A percentile compares a stretch with the other conserved stretches of the same genome.
phyloP scores from a whole-genome alignment of 2,797 vertebrate species.

The Coregonus ussuriensis region DNA sequence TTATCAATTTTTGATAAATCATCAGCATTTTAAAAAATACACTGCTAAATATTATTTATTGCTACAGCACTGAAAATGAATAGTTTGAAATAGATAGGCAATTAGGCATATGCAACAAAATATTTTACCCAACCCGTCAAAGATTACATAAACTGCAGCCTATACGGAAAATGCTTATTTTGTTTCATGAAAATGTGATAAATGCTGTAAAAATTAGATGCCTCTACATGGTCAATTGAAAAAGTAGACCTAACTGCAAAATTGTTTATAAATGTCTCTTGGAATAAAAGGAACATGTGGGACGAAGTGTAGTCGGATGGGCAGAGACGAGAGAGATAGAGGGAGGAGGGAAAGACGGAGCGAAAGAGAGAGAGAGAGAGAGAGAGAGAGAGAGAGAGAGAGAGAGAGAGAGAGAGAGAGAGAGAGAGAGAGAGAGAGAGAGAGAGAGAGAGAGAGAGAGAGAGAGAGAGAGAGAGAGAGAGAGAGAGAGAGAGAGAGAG shows the following conservation, averaged over 20 bases:
- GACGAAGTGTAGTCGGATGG: conserved; percentile 11
- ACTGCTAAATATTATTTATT: background rate
- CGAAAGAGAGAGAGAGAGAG: conserved; percentile 31
- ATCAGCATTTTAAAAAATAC: background rate
- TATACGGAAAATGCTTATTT: too few relatives aligned
- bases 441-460: conserved; percentile 53
- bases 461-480: conserved; percentile 7
- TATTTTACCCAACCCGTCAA: background rate
- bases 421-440: conserved; percentile 14
- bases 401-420: conserved; percentile 53
- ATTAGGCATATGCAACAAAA: background rate
- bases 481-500: conserved; percentile 23
- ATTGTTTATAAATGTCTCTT: background rate
- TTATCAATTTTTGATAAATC: background rate
- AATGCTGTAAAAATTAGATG: too few relatives aligned
- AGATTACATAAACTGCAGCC: too few relatives aligned
- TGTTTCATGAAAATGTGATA: too few relatives aligned
- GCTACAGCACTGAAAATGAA: background rate
- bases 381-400: conserved; percentile 50
- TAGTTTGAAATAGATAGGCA: background rate
- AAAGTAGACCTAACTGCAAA: background rate
- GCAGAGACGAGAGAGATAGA: conserved; percentile 6
- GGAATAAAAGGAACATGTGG: background rate
- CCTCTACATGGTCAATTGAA: background rate
- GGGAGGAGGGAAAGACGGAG: conserved; percentile 29